Evolutionary conservation across 2,113 vertebrate species (phyloP).

Genomic region (Euleptes europaea): DNA sequence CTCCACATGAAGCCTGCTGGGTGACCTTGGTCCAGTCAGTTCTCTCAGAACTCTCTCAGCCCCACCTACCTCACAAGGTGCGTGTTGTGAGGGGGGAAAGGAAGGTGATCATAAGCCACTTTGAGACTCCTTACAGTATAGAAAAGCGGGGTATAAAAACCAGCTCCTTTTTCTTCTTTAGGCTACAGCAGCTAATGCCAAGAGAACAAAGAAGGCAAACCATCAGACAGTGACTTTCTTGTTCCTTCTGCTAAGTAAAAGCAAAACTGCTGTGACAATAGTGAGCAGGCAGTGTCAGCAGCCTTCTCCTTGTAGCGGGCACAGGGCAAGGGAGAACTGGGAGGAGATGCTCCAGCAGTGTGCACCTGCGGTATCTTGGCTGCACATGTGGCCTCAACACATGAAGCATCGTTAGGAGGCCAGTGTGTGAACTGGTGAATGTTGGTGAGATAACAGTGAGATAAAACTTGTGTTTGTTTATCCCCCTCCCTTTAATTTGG

Average conservation of each 20-base stretch:
- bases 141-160: too few species aligned
- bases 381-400: background rate
- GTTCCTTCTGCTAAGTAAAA: background rate
- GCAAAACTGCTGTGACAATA: background rate
- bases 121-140: too few species aligned
- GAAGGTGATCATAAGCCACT: too few species aligned
- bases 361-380: background rate
- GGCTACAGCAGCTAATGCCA: background rate
- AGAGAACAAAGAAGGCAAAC: background rate
- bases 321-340: background rate
- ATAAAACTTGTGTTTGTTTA: background rate
- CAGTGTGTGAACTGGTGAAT: background rate
- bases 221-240: background rate
- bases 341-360: background rate
- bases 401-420: background rate
- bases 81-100: too few species aligned
- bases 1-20: too few species aligned
- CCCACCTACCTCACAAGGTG: too few species aligned
- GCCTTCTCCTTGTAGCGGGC: background rate
- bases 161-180: background rate
- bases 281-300: background rate
- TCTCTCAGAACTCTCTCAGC: too few species aligned
- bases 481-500: background rate
- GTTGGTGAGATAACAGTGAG: background rate
- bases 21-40: too few species aligned